phyloP scores from a whole-genome alignment of 2,113 vertebrate genomes.

The Toxotes jaculatrix region DNA sequence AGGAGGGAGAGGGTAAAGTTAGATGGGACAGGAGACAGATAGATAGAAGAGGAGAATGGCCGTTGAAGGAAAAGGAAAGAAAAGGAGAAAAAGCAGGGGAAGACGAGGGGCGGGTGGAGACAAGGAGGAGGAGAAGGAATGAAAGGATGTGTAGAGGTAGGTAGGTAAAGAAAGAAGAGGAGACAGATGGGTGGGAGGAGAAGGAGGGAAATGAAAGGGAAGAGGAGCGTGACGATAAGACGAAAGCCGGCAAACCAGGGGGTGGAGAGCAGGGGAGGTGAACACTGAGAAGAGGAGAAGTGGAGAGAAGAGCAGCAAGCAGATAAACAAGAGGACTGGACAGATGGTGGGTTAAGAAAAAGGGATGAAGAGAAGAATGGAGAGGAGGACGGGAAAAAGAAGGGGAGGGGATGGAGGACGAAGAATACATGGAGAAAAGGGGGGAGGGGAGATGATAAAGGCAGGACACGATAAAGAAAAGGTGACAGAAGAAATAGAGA shows the following conservation, averaged over 20 bases:
- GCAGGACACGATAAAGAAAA: not conserved
- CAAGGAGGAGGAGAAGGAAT: not conserved
- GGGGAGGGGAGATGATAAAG: not conserved
- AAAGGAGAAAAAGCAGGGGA: not conserved
- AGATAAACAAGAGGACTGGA: not conserved
- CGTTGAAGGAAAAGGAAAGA: not conserved
- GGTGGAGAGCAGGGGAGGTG: not conserved
- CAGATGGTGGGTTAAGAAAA: conserved; percentile 22
- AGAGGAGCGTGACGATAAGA: conserved; percentile 47
- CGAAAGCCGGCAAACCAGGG: conserved; percentile 13
- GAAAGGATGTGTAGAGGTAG: not conserved
- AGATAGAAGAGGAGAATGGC: not conserved
- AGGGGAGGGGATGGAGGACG: not conserved
- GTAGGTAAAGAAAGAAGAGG: conserved; percentile 5
- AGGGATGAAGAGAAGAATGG: not conserved
- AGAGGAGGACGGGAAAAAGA: not conserved
- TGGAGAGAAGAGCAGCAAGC: not conserved
- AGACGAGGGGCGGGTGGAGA: not conserved
- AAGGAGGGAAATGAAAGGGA: conserved; percentile 38
- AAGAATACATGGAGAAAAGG: not conserved
- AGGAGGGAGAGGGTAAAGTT: not conserved
- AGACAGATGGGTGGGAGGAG: conserved; percentile 66
- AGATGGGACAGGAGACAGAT: not conserved
- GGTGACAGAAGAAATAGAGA: not conserved
- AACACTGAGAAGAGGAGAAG: conserved; percentile 20